Evolutionary conservation across 2,888 invertebrate species (phyloP).

Genomic region (Mylabris sibirica): DNA sequence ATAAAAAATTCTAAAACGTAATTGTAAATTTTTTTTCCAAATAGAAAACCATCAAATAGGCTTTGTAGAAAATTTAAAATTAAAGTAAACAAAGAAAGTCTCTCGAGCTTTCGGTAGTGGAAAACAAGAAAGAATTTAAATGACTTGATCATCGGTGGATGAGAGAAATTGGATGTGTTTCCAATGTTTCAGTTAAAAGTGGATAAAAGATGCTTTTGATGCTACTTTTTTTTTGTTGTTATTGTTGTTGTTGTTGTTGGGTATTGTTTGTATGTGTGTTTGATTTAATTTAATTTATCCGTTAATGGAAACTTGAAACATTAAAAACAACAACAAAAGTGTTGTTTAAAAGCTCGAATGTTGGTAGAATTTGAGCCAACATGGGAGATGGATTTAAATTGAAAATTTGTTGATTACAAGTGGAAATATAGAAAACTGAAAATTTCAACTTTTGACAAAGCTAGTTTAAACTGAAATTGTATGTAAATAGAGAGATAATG

Average conservation of each 20-base stretch:
- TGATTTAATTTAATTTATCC: slow-evolving; percentile 11
- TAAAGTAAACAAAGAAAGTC: not conserved
- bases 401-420: slow-evolving; percentile 4
- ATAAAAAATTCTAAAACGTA: not conserved
- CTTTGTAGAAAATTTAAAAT: not conserved
- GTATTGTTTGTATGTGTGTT: not conserved
- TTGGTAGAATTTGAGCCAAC: not conserved
- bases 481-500: slow-evolving; percentile 7
- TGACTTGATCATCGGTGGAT: not conserved
- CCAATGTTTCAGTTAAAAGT: not conserved
- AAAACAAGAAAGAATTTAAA: not conserved
- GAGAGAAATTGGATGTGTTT: slow-evolving; percentile 7
- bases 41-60: not conserved
- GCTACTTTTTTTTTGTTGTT: not conserved
- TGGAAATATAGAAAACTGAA: not conserved
- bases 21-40: not conserved
- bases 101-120: not conserved
- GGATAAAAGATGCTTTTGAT: not conserved
- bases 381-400: not conserved
- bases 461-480: not conserved
- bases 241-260: not conserved
- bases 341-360: not conserved
- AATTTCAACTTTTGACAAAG: not conserved
- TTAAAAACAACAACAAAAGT: not conserved
- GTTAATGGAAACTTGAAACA: slow-evolving; percentile 13